Conservation (phyloP, 2,888 invertebrate genomes). For the Zygogramma bicolorata region DNA sequence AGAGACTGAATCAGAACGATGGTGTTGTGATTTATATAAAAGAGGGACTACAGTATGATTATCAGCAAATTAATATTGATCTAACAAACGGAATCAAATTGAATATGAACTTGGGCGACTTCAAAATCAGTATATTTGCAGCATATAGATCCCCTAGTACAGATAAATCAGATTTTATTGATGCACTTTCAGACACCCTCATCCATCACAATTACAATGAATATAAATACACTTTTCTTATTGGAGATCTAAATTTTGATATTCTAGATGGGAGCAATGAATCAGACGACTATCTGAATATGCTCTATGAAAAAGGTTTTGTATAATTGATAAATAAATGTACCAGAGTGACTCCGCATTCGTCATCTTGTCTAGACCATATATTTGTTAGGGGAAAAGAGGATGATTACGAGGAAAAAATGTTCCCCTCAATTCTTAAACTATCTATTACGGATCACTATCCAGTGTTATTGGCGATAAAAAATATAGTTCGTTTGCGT, state of each 20-base stretch:
- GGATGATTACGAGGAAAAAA: neutral
- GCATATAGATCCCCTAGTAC: neutral
- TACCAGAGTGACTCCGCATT: neutral
- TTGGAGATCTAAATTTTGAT: neutral
- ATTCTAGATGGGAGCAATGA: neutral
- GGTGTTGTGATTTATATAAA: neutral
- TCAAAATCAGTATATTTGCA: neutral
- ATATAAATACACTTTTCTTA: neutral
- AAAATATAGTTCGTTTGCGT: neutral
- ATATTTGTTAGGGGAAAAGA: neutral
- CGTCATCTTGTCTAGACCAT: neutral
- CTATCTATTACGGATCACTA: neutral
- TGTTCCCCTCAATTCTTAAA: neutral
- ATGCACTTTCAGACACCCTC: neutral
- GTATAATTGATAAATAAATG: neutral
- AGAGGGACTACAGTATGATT: neutral
- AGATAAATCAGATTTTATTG: neutral
- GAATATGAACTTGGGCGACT: too few relatives aligned
- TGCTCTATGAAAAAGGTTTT: neutral
- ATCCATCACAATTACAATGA: neutral
- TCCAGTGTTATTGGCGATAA: neutral
- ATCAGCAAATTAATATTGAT: neutral
- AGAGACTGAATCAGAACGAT: too few relatives aligned
- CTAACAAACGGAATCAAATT: neutral
- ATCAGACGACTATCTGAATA: neutral